Percentiles rank a stretch among this genome's conserved stretches.
phyloP scores from a whole-genome alignment of 2,113 vertebrate genomes.

The Bubalus kerabau region DNA sequence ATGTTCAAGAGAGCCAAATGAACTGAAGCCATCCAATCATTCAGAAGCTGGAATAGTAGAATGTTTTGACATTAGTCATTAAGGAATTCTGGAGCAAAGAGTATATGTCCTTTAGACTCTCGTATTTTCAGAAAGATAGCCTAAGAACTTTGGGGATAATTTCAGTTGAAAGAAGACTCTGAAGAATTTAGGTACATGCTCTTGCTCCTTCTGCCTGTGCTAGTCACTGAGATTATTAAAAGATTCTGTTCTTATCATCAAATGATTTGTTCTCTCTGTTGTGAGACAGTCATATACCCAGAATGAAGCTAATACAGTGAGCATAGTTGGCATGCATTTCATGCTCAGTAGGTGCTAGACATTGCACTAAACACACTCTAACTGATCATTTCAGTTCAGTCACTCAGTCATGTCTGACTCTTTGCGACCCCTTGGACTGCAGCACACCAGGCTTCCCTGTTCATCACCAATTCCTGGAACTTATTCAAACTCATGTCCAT shows the following conservation, averaged over 20 bases:
- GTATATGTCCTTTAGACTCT: background rate
- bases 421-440: rapidly evolving
- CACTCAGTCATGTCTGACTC: background rate
- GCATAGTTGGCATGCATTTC: background rate
- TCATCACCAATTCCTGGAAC: background rate
- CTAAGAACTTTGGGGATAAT: background rate
- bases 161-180: background rate
- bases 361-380: background rate
- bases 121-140: background rate
- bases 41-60: background rate
- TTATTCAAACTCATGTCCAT: background rate
- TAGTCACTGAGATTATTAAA: background rate
- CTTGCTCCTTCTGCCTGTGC: background rate
- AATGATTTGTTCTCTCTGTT: background rate
- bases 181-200: background rate
- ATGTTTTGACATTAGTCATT: background rate
- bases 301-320: background rate
- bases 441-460: background rate
- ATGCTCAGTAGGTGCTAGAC: background rate
- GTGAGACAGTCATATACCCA: background rate
- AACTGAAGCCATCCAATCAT: background rate
- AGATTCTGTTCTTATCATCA: background rate
- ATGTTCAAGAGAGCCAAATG: background rate
- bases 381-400: background rate
- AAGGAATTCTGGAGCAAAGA: background rate